Conservation (phyloP, 2,797 vertebrate genomes). For the Glossophaga mutica region DNA sequence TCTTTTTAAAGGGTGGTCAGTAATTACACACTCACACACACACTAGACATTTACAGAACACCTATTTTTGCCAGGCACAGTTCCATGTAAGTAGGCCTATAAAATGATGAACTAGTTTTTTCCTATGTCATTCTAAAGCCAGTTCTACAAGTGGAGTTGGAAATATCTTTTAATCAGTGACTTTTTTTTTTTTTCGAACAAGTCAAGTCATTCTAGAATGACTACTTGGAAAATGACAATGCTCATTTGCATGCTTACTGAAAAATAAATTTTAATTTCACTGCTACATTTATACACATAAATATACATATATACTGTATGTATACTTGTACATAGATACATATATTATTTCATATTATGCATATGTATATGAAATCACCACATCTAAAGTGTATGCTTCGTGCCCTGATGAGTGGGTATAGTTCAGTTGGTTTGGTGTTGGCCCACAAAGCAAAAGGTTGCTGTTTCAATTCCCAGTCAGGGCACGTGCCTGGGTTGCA, state of each 20-base stretch:
- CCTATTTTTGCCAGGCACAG: neutral
- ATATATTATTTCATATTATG: neutral
- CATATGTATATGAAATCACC: neutral
- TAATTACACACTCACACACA: neutral
- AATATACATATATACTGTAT: too few species aligned
- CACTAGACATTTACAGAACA: too few species aligned
- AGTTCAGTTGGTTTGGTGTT: neutral
- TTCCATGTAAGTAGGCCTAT: neutral
- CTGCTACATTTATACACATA: too few species aligned
- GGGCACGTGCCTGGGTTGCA: neutral
- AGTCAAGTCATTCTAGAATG: neutral
- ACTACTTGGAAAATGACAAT: neutral
- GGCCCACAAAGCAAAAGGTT: neutral
- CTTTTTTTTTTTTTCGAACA: neutral
- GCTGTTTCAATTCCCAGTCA: neutral
- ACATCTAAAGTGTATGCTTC: neutral
- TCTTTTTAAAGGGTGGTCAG: neutral
- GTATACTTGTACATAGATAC: neutral
- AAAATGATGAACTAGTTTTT: neutral
- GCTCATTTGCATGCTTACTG: neutral
- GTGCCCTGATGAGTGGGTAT: neutral
- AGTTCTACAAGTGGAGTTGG: neutral
- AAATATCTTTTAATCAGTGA: neutral
- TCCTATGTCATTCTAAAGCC: neutral
- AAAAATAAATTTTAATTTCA: neutral